phyloP scores from a whole-genome alignment of 1,140 invertebrate species.

The Pemphigus obesinymphae region DNA sequence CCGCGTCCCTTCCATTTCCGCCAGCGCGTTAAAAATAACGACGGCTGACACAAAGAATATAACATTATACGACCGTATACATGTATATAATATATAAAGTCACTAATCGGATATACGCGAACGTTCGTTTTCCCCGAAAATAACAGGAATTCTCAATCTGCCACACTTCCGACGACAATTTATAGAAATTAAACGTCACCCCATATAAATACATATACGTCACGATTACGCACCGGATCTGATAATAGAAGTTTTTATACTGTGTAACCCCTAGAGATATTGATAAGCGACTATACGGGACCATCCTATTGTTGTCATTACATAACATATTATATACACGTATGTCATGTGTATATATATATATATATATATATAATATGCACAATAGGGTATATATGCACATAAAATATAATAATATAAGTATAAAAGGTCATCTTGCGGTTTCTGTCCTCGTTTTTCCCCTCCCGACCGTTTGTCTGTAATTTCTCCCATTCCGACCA shows the following conservation, averaged over 20 bases:
- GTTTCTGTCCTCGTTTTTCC: background rate
- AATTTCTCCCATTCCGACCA: background rate
- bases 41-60: background rate
- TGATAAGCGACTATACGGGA: background rate
- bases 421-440: background rate
- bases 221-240: background rate
- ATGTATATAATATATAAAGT: too few relatives aligned
- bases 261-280: background rate
- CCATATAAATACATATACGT: background rate
- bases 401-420: background rate
- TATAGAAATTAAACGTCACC: slow-evolving; percentile 38
- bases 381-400: background rate
- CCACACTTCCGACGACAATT: slow-evolving; percentile 36
- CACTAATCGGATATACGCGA: slow-evolving; percentile 7
- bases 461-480: background rate
- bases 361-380: too few relatives aligned
- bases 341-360: background rate
- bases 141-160: slow-evolving; percentile 36
- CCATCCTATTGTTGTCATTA: background rate
- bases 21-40: slow-evolving; percentile 33
- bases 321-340: background rate
- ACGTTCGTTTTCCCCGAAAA: background rate
- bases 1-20: background rate
- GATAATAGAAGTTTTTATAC: slow-evolving; percentile 31
- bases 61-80: too few relatives aligned